Evolutionary conservation across 2,888 invertebrate species (phyloP).

Genomic region (Heliconius sara): DNA sequence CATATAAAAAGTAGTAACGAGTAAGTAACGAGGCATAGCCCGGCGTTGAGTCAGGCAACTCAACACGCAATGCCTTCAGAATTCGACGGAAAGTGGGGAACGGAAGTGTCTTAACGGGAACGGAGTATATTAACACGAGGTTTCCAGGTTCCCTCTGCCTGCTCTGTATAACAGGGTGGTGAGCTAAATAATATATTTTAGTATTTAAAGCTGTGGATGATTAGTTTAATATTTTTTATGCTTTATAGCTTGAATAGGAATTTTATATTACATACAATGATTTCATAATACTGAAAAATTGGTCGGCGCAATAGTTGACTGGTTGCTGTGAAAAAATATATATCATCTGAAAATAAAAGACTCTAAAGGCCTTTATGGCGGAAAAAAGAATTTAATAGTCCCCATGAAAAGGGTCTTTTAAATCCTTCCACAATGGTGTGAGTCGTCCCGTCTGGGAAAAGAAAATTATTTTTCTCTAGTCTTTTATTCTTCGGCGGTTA

Average conservation of each 20-base stretch:
- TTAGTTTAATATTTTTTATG: neutral
- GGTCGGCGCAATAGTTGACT: constrained; percentile 28
- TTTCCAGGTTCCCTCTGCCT: too few species aligned
- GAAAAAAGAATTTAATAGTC: constrained; percentile 62
- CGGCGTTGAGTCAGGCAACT: too few species aligned
- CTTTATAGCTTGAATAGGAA: constrained; percentile 53
- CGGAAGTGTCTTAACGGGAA: too few species aligned
- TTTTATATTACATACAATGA: constrained; percentile 4
- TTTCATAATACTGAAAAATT: constrained; percentile 2
- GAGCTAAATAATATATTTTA: too few species aligned
- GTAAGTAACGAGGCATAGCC: too few species aligned
- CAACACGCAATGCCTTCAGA: too few species aligned
- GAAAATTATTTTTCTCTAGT: constrained; percentile 76
- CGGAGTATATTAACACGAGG: too few species aligned
- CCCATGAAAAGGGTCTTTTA: constrained; percentile 64
- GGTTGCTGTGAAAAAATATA: constrained; percentile 37
- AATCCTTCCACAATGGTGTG: constrained; percentile 78
- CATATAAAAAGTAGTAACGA: neutral
- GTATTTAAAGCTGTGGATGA: too few species aligned
- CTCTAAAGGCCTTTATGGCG: constrained; percentile 46
- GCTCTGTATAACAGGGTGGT: too few species aligned
- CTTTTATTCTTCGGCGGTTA: constrained; percentile 64
- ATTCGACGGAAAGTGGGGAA: too few species aligned
- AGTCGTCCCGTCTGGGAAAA: constrained; percentile 66
- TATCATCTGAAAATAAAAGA: constrained; percentile 51